Evolutionary conservation across 1,140 invertebrate genomes (phyloP), one percentile per base, ranked within the genome.

Genomic region (Drosophila serrata): DNA sequence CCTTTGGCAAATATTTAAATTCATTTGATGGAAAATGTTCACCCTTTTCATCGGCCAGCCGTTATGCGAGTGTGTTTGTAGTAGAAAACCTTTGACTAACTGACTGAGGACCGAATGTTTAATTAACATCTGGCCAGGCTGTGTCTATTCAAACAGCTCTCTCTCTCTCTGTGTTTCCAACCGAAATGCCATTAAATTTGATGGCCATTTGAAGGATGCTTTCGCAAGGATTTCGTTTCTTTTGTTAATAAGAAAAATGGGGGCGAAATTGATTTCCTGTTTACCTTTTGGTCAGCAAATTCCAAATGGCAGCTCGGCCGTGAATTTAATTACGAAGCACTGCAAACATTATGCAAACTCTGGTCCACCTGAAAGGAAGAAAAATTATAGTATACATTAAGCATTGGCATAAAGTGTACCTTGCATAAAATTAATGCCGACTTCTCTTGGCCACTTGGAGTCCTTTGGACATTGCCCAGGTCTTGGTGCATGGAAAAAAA

Each of bases 1-100:
- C 78, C 79, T 72, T 79, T 45, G 75, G 58, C 75, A 82, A 82
- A 69, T 76, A 82, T 87, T 87, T 87, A 82, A 87, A 87, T 88
- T 77, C 68, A 82, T 87, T 81, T 85, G 12, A 42, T 77, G 51
- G 49, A 56, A 72, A 40, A 42, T 77, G 27, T 57, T 69, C 63
- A 68, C 79, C 67, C 72, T 69, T 59, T 87, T 76, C 68, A 72
- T 65, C 46, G 61, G 48, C 69, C n/a, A 45, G 59, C 55, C 51
- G 43, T 68, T 70, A 60, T 72, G 51, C 68, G 55, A 39, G 17
- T 57, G 45, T 31, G 37, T 46, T 60, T 42, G 27, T 24, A 9
- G 43, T 11, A 27, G 29, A 51, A 13, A 57, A 15, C 53, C 45
- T 55, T 70, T 69, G 42, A 56, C 37, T 53, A 46, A 70, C 51